phyloP scores from a whole-genome alignment of 1,140 invertebrate species.

The Lordiphosa stackelbergi region DNA sequence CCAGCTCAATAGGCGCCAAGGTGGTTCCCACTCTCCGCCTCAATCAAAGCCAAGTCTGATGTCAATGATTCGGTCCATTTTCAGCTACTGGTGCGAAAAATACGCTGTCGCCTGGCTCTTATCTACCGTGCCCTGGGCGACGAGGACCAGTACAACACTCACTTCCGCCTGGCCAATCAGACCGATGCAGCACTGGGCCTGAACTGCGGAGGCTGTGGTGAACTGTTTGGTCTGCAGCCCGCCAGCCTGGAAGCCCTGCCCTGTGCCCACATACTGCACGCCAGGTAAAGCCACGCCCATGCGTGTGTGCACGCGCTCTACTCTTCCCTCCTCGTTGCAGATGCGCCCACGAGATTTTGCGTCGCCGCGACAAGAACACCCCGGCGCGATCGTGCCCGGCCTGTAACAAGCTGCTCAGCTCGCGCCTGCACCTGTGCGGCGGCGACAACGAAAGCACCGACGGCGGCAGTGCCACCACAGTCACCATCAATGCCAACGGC shows the following conservation, averaged over 20 bases:
- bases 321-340: slow-evolving; percentile 70
- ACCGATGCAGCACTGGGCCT: slow-evolving; percentile 86
- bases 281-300: slow-evolving; percentile 80
- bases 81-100: slow-evolving; percentile 86
- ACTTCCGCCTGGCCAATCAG: slow-evolving; percentile 83
- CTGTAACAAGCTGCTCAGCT: slow-evolving; percentile 82
- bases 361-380: slow-evolving; percentile 82
- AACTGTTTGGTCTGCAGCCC: slow-evolving; percentile 85
- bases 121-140: slow-evolving; percentile 89
- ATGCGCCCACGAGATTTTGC: slow-evolving; percentile 84
- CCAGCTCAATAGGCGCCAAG: slow-evolving; percentile 88
- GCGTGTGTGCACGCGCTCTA: neutral
- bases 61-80: slow-evolving; percentile 33
- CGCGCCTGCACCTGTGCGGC: slow-evolving; percentile 77
- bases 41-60: neutral
- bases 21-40: slow-evolving; percentile 68
- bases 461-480: slow-evolving; percentile 23
- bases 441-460: slow-evolving; percentile 36
- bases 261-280: slow-evolving; percentile 90
- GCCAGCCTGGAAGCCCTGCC: slow-evolving; percentile 87
- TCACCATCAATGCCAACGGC: slow-evolving; percentile 31
- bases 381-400: slow-evolving; percentile 80
- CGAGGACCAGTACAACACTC: slow-evolving; percentile 85
- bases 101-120: slow-evolving; percentile 84
- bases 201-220: slow-evolving; percentile 86